Base-by-base conservation (phyloP, 2,797 vertebrate species). In the Danio jaintianensis region DNA sequence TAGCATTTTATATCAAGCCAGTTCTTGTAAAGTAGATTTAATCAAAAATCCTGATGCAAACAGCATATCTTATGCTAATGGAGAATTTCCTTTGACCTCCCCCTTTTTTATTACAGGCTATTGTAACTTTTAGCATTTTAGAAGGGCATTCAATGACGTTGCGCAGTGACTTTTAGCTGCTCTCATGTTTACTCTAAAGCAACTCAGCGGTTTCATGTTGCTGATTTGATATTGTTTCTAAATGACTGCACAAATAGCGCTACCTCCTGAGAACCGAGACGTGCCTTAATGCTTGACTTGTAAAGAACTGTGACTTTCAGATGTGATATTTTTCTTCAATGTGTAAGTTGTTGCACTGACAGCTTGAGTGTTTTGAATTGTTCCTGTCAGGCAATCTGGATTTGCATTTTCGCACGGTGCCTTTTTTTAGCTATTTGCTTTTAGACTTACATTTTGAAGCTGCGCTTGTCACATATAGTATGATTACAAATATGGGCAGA, bases 41-140 rank as follows among this genome's bases (percentile, higher is more conserved):
- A 52, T 56, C 48, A 16, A 53, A 73, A 67, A 11, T 22, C 22
- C 38, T 40, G 53, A 87, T 84, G 80, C 84, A 85, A 79, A 83
- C 43, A 61, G 84, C 81, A 84, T 83, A 79, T 80, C 77, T 82
- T 72, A 80, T 84, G 81, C 85, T 84, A 74, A 81, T 87, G 83
- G 73, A 90, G 85, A 87, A 86, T 90, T 91, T 91, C 85, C 90
- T 87, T 85, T 86, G 83, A 82, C 58, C 8, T 16, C 45, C 12
- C 42, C n/a, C 29, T 58, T 42, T 70, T 62, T 52, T 47, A 56
- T 86, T 85, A 83, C 52, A 83, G 18, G 53, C 18, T 10, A 20
- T 50, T 9, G 1, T 3, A 64, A 63, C n/a, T 11, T 67, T n/a
- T 16, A 15, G 43, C 56, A 12, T 62, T 71, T 59, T 12, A 71